Percentiles rank a stretch among this genome's conserved stretches.
Evolutionary conservation across 2,113 vertebrate genomes (phyloP).

Genomic region (Anas platyrhynchos): DNA sequence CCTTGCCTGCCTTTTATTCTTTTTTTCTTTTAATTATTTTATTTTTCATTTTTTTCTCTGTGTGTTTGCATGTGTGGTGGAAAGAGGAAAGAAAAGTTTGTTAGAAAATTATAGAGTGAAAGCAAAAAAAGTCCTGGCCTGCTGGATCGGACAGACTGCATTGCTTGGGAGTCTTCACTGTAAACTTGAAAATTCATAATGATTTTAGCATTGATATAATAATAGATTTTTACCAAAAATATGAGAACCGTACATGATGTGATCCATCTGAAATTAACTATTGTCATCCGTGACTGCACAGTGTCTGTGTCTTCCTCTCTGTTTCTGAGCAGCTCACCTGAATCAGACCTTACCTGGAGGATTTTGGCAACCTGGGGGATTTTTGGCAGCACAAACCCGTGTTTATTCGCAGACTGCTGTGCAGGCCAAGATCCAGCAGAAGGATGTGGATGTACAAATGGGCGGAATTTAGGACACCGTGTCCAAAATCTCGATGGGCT

Average conservation of each 20-base stretch:
- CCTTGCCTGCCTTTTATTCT: not conserved
- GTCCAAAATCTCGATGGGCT: not conserved
- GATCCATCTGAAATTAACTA: not conserved
- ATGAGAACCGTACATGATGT: not conserved
- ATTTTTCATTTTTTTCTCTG: too few species aligned
- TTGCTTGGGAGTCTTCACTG: not conserved
- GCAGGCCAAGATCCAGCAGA: not conserved
- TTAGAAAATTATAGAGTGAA: not conserved
- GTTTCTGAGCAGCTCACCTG: not conserved
- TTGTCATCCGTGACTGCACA: rapidly evolving
- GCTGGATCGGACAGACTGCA: not conserved
- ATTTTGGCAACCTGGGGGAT: too few species aligned
- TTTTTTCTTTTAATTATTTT: too few species aligned
- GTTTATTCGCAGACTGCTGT: not conserved
- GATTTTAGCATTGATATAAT: too few species aligned
- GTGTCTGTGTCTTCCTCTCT: not conserved
- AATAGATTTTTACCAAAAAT: too few species aligned
- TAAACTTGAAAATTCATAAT: not conserved
- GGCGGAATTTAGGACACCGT: not conserved
- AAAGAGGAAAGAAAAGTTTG: not conserved
- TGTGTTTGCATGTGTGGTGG: not conserved
- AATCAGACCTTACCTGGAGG: not conserved
- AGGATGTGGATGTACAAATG: not conserved
- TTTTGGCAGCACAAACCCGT: too few species aligned
- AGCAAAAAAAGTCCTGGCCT: not conserved